Conservation (phyloP, 2,888 invertebrate species). For the Latrodectus hesperus region DNA sequence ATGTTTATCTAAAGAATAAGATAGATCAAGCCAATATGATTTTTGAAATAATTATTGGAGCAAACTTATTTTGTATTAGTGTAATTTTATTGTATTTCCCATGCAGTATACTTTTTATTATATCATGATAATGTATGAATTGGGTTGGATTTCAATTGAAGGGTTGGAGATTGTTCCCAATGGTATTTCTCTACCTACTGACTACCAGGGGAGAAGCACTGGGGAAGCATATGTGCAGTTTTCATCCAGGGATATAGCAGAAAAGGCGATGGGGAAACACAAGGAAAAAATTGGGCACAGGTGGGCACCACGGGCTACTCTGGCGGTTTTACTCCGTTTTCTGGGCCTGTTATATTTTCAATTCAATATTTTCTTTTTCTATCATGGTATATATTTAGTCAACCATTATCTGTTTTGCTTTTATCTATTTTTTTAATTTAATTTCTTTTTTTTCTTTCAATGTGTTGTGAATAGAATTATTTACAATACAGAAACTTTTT, state of each 20-base stretch:
- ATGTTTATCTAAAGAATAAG: too few relatives aligned
- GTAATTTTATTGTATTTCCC: not conserved
- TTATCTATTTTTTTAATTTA: slow-evolving; percentile 1
- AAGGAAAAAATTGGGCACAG: slow-evolving; percentile 99
- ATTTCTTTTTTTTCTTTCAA: too few relatives aligned
- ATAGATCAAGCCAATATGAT: too few relatives aligned
- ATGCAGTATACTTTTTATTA: slow-evolving; percentile 15
- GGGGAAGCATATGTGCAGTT: slow-evolving; percentile 99
- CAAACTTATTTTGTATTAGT: slow-evolving; percentile 17
- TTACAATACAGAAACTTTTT: too few relatives aligned
- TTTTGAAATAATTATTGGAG: not conserved
- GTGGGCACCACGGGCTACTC: slow-evolving; percentile 78
- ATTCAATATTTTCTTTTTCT: slow-evolving; percentile 34
- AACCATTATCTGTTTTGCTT: slow-evolving; percentile 59
- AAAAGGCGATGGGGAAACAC: slow-evolving; percentile 98
- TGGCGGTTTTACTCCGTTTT: slow-evolving; percentile 61
- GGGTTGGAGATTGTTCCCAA: slow-evolving; percentile 98
- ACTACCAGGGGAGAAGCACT: slow-evolving; percentile 97
- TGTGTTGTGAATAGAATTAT: too few relatives aligned
- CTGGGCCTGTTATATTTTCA: slow-evolving; percentile 62
- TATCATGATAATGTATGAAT: slow-evolving; percentile 57
- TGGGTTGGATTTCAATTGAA: slow-evolving; percentile 75
- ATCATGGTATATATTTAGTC: slow-evolving; percentile 12
- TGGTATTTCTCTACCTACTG: slow-evolving; percentile 98
- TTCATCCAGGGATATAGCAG: slow-evolving; percentile 96